Conservation (phyloP, 92 coral and sea anemone genomes). For the Parazoanthus darwini region DNA sequence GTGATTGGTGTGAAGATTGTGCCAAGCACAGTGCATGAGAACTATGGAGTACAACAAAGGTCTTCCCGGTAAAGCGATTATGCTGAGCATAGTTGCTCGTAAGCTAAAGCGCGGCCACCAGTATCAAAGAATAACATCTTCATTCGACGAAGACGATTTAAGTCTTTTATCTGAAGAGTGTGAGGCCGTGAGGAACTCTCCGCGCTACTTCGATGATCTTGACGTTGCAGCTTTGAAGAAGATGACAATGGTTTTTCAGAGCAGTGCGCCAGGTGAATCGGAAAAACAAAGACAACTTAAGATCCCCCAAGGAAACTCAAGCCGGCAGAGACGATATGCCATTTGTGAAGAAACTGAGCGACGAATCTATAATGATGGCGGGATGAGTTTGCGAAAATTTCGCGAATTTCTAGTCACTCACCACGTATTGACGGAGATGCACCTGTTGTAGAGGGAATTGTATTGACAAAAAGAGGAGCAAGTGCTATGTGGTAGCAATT, state of each 20-base stretch:
- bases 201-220: slow-evolving; percentile 22
- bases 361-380: slow-evolving; percentile 28
- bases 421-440: slow-evolving; percentile 29
- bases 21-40: neutral
- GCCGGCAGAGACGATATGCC: slow-evolving; percentile 28
- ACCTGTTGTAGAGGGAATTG: slow-evolving; percentile 5
- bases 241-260: slow-evolving; percentile 26
- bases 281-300: slow-evolving; percentile 6
- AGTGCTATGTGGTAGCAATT: neutral
- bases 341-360: slow-evolving; percentile 40
- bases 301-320: slow-evolving; percentile 11
- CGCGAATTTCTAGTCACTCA: slow-evolving; percentile 35
- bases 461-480: neutral
- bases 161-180: slow-evolving; percentile 28
- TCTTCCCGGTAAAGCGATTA: slow-evolving; percentile 34
- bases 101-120: slow-evolving; percentile 34
- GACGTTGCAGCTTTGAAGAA: slow-evolving; percentile 19
- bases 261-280: slow-evolving; percentile 4
- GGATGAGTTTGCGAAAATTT: slow-evolving; percentile 34
- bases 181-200: slow-evolving; percentile 8
- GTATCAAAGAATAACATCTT: slow-evolving; percentile 35
- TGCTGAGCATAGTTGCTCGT: slow-evolving; percentile 38
- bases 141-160: slow-evolving; percentile 36
- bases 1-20: neutral
- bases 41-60: slow-evolving; percentile 27